These are phyloP conservation scores for Nymphalis c-album DNA, from an alignment of 2,888 invertebrate species.

Conservation along the genomic window DNA sequence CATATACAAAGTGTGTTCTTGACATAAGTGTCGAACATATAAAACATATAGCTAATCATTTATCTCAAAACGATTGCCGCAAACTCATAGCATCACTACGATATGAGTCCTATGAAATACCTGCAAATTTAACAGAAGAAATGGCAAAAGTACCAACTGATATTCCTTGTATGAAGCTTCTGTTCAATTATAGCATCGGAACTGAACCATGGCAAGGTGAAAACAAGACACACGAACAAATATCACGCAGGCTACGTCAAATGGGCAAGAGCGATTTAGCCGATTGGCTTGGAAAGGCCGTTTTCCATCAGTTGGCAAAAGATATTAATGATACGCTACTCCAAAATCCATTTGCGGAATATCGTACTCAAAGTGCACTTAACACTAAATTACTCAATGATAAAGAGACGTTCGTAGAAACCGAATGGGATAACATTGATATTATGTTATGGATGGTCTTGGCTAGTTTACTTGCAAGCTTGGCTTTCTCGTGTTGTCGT, in stretches of 20 bases:
- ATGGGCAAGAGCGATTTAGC: constrained; percentile 81
- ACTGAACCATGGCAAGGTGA: constrained; percentile 68
- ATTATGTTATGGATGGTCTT: constrained; percentile 49
- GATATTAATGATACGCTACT: constrained; percentile 66
- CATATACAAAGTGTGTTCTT: constrained; percentile 49
- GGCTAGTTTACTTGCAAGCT: constrained; percentile 41
- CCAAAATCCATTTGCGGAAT: constrained; percentile 42
- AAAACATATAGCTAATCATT: constrained; percentile 78
- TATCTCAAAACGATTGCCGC: constrained; percentile 81
- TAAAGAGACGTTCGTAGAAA: constrained; percentile 36
- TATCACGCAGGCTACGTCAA: constrained; percentile 81
- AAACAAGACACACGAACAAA: constrained; percentile 79
- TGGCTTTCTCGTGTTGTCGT: constrained; percentile 42
- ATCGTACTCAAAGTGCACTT: constrained; percentile 34
- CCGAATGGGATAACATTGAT: constrained; percentile 53
- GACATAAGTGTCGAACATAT: constrained; percentile 56
- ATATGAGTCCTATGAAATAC: constrained; percentile 60
- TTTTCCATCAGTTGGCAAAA: constrained; percentile 77
- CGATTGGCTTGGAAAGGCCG: constrained; percentile 82
- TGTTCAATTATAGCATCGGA: constrained; percentile 81
- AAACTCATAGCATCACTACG: constrained; percentile 81
- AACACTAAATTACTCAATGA: constrained; percentile 42
- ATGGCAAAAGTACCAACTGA: constrained; percentile 69
- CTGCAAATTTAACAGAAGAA: constrained; percentile 48
- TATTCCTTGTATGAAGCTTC: constrained; percentile 77